Percentiles rank a stretch among this genome's conserved stretches.
These are phyloP conservation scores for Dusona sp. DNA, from an alignment of 2,888 invertebrate genomes.

Conservation along the genomic window DNA sequence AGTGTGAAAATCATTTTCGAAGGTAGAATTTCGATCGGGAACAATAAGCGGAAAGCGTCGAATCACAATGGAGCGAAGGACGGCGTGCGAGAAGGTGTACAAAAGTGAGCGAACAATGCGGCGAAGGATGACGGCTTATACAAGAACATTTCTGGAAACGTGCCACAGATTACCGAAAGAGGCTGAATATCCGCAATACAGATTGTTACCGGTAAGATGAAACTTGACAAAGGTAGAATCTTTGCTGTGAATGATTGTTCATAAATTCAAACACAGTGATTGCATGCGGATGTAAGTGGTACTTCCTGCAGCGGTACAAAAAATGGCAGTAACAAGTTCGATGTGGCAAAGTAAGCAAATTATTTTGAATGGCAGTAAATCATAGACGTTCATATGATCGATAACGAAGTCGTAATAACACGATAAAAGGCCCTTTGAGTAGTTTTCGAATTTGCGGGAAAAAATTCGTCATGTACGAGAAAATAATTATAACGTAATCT, in stretches of 20 bases:
- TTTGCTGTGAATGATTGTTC: not conserved
- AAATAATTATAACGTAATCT: no score
- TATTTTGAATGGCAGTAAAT: no score
- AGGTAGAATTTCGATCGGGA: slow-evolving; percentile 11
- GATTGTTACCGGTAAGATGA: not conserved
- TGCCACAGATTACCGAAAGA: slow-evolving; percentile 10
- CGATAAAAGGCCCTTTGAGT: no score
- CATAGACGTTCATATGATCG: no score
- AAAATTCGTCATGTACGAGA: no score
- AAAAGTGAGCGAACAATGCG: not conserved
- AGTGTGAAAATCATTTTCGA: not conserved
- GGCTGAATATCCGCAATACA: not conserved
- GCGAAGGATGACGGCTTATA: not conserved
- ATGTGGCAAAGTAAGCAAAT: not conserved
- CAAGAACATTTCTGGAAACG: not conserved
- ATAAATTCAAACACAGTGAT: not conserved
- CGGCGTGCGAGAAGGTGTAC: not conserved
- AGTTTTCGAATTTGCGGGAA: no score
- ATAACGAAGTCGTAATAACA: no score
- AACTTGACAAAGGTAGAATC: not conserved
- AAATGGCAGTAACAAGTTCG: slow-evolving; percentile 8
- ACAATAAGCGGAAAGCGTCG: not conserved
- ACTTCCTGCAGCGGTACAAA: not conserved
- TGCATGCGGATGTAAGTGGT: not conserved
- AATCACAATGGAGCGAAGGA: slow-evolving; percentile 7